A percentile compares a stretch with the other conserved stretches of the same genome.
These are phyloP conservation scores for Podarcis siculus DNA, from an alignment of 2,797 vertebrate species.

Conservation along the genomic window DNA sequence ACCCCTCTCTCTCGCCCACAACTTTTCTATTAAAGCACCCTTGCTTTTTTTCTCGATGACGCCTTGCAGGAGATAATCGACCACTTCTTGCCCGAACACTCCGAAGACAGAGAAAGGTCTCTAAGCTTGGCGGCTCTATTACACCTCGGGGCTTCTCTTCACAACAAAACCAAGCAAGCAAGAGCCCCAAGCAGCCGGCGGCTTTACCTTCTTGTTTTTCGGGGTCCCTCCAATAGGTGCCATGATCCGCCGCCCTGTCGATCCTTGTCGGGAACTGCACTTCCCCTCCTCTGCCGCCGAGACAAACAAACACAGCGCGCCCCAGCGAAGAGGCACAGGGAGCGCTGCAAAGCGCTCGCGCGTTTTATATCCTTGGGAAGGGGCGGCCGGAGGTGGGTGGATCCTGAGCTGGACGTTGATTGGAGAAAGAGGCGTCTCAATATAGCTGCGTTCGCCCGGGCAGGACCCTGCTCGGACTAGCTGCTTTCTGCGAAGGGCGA, in stretches of 20 bases:
- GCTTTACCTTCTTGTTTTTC: constrained; percentile 60
- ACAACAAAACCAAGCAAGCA: not conserved
- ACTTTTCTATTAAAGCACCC: not conserved
- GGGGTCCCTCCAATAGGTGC: constrained; percentile 18
- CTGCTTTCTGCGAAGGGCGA: too few relatives aligned
- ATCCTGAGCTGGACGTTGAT: not conserved
- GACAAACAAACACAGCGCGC: fast-evolving
- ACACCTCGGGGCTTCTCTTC: not conserved
- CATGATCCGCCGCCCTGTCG: constrained; percentile 18
- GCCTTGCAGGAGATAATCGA: not conserved
- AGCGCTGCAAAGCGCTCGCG: constrained; percentile 35
- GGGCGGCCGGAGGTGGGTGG: constrained; percentile 29
- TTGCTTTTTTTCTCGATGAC: not conserved
- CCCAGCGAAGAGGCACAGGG: not conserved
- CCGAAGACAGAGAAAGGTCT: not conserved
- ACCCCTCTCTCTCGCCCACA: not conserved
- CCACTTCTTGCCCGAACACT: too few relatives aligned
- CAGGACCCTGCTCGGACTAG: too few relatives aligned
- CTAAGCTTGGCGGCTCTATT: not conserved
- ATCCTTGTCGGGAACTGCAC: fast-evolving
- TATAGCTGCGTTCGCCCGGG: fast-evolving
- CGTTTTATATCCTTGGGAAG: constrained; percentile 31
- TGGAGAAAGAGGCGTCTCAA: not conserved
- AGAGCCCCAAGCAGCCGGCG: not conserved
- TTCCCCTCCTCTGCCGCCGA: not conserved